Evolutionary conservation across 2,888 invertebrate species (phyloP), one percentile per base, ranked within the genome.

Genomic region (Oscheius sp.): DNA sequence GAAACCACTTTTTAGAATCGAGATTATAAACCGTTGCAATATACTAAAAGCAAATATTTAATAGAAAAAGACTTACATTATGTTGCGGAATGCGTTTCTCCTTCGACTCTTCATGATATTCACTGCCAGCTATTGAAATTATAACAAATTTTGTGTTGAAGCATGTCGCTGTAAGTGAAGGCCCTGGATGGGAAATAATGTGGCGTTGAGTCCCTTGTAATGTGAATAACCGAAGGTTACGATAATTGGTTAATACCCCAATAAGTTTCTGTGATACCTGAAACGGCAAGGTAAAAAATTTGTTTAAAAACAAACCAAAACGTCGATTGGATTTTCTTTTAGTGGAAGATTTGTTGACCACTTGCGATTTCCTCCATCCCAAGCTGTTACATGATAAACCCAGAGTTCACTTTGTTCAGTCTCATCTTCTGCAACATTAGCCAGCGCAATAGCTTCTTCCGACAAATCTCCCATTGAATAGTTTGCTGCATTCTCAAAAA

Each of bases 391-490:
- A 52, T 79, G 71, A 17, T 70, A 53, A 3, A 82, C 82, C 37
- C 67, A 70, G 12, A 82, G 53, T 65, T 78, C 74, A 53, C 75
- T 75, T 34, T 74, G 67, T 27, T 72, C 74, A 25, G 67, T 66
- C 15, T 63, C 33, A 20, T 61, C 71, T 37, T 74, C 74, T 3
- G 39, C 4, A 15, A 37, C 25, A 68, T 72, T 73, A 10, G 82
- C 83, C 63, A 86, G 65, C 0, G 92, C 92, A 1, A 96, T 88
- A 8, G 92, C 93, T 70, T 92, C 90, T 0, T 90, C 89, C 6
- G 94, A 94, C 65, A 98, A 88, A 71, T 93, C 92, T 10, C 93
- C 96, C 91, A 97, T 91, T 0, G 91, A 92, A 88, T 95, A 94
- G 74, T 92, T 91, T 45, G 92, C 75, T 84, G 91, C 92, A 89